A percentile compares a stretch with the other conserved stretches of the same genome.
Evolutionary conservation across 2,888 invertebrate genomes (phyloP).

Genomic region (Carterocephalus palaemon): DNA sequence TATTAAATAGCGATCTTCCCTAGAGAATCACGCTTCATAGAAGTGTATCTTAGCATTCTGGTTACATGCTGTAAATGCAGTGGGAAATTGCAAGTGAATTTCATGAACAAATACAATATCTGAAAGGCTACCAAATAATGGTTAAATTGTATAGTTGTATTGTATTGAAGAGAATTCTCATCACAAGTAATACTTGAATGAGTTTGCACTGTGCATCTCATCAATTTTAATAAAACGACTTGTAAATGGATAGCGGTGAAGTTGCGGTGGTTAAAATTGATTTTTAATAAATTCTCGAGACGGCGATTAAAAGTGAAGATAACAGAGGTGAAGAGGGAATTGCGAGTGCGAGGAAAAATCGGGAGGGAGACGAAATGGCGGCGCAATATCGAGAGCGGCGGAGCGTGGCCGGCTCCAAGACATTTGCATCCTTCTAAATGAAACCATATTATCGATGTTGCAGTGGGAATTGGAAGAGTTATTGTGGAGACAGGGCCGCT

Average conservation of each 20-base stretch:
- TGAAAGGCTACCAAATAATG: no score
- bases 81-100: no score
- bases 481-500: constrained; percentile 40
- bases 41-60: no score
- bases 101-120: no score
- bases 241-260: constrained; percentile 11
- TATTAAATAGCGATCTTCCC: no score
- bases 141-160: no score
- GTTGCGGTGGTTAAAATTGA: constrained; percentile 50
- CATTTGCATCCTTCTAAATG: constrained; percentile 63
- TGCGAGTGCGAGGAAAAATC: constrained; percentile 29
- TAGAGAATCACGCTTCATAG: no score
- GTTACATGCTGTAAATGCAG: no score
- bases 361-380: constrained; percentile 38
- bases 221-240: no score
- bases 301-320: constrained; percentile 65
- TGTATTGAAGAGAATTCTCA: no score
- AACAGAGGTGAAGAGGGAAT: constrained; percentile 48
- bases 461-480: constrained; percentile 50
- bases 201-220: no score
- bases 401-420: constrained; percentile 51
- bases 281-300: constrained; percentile 61
- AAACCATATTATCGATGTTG: constrained; percentile 57
- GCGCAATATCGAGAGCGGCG: constrained; percentile 61
- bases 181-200: no score